Evolutionary conservation across 2,797 vertebrate genomes (phyloP).

Genomic region (Leptatherina wallacei): DNA sequence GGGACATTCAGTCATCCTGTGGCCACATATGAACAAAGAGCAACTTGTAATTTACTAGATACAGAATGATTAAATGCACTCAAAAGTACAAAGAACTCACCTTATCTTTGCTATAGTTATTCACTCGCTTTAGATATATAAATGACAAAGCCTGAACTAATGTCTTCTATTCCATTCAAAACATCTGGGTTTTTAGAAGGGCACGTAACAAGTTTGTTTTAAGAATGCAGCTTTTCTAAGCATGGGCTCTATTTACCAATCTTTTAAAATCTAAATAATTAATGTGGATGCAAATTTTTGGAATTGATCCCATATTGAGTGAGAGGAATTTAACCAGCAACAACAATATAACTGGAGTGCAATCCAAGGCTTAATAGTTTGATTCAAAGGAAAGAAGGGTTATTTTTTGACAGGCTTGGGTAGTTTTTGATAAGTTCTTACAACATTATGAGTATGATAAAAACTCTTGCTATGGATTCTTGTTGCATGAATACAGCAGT

Average conservation of each 20-base stretch:
- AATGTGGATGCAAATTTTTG: neutral
- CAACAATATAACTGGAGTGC: neutral
- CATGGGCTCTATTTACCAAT: neutral
- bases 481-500: neutral
- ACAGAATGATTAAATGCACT: slow-evolving; percentile 28
- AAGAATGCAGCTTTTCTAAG: neutral
- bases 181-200: neutral
- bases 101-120: slow-evolving; percentile 34
- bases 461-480: neutral
- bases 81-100: slow-evolving; percentile 28
- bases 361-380: neutral
- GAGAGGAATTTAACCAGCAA: neutral
- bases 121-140: slow-evolving; percentile 10
- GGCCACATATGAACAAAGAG: slow-evolving; percentile 39
- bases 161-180: neutral
- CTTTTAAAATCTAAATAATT: neutral
- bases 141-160: slow-evolving; percentile 16
- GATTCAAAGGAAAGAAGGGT: neutral
- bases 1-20: slow-evolving; percentile 50
- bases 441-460: neutral
- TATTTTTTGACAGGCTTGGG: neutral
- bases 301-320: neutral
- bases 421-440: neutral
- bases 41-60: slow-evolving; percentile 28
- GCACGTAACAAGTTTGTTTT: neutral